Conservation (phyloP, 2,888 invertebrate genomes). For the Serripes groenlandicus region DNA sequence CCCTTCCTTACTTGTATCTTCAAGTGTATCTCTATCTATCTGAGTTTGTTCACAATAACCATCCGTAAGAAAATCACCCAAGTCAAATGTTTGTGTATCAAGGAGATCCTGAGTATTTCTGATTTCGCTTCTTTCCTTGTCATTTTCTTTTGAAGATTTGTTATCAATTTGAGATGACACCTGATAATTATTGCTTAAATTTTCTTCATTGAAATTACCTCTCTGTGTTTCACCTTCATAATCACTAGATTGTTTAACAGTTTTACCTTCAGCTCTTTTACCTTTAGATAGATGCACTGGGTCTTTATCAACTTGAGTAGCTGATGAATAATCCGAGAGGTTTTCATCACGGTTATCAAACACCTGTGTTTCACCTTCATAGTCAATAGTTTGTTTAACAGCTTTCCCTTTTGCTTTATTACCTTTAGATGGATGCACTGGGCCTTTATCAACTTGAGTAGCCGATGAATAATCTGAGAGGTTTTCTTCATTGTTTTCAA, state of each 20-base stretch:
- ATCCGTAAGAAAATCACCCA: neutral
- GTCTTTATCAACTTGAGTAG: constrained; percentile 11
- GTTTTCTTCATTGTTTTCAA: neutral
- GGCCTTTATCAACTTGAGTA: neutral
- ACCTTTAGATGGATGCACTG: neutral
- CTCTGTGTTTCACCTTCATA: neutral
- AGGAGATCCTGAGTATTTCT: neutral
- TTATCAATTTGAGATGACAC: too few species aligned
- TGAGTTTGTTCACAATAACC: neutral
- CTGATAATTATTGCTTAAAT: neutral
- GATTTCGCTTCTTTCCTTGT: neutral
- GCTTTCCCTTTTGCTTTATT: neutral
- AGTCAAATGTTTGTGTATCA: neutral
- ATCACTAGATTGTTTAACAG: neutral
- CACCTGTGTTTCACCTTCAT: constrained; percentile 15
- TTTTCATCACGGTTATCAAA: constrained; percentile 1
- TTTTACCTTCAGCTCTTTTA: neutral
- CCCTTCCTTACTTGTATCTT: neutral
- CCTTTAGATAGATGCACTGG: neutral
- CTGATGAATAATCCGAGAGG: constrained; percentile 1
- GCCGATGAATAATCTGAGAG: neutral
- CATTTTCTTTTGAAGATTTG: too few species aligned
- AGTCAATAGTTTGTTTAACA: too few species aligned
- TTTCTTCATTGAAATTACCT: neutral
- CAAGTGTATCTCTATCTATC: neutral